These are phyloP conservation scores for Limnephilus rhombicus DNA, from an alignment of 2,888 invertebrate species.

Conservation along the genomic window DNA sequence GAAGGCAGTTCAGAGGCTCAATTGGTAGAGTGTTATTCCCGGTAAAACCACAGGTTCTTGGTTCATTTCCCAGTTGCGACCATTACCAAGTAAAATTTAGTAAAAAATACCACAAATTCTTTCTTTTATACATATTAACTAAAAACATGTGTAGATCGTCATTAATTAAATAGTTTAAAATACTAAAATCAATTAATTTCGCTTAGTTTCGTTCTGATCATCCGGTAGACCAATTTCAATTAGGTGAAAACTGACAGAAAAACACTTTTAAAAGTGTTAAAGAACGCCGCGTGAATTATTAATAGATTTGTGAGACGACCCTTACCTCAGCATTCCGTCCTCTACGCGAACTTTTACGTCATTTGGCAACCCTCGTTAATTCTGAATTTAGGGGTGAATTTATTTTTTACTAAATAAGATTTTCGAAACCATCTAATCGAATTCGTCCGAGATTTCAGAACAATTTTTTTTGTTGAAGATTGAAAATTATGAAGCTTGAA, in stretches of 20 bases:
- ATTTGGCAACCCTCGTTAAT: background rate
- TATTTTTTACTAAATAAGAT: background rate
- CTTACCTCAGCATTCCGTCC: conserved; percentile 16
- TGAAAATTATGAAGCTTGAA: background rate
- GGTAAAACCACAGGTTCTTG: too few species aligned
- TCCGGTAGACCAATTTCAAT: conserved; percentile 64
- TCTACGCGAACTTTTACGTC: background rate
- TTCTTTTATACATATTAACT: too few species aligned
- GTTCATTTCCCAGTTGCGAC: too few species aligned
- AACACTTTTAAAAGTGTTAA: conserved; percentile 67
- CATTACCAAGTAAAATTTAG: too few species aligned
- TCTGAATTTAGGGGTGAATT: background rate
- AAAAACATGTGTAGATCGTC: too few species aligned
- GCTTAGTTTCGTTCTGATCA: conserved; percentile 13
- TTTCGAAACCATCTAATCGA: background rate
- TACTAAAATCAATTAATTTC: too few species aligned
- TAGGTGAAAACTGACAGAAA: conserved; percentile 66
- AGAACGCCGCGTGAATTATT: conserved; percentile 66
- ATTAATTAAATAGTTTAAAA: too few species aligned
- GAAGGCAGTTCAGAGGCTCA: too few species aligned
- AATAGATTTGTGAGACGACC: conserved; percentile 62
- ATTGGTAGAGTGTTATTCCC: too few species aligned
- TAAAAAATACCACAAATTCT: too few species aligned
- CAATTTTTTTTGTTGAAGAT: background rate
- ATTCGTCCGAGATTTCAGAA: background rate